Percentiles rank a stretch among this genome's conserved stretches.
These are phyloP conservation scores for Microplitis mediator DNA, from an alignment of 1,140 invertebrate species.

Conservation along the genomic window DNA sequence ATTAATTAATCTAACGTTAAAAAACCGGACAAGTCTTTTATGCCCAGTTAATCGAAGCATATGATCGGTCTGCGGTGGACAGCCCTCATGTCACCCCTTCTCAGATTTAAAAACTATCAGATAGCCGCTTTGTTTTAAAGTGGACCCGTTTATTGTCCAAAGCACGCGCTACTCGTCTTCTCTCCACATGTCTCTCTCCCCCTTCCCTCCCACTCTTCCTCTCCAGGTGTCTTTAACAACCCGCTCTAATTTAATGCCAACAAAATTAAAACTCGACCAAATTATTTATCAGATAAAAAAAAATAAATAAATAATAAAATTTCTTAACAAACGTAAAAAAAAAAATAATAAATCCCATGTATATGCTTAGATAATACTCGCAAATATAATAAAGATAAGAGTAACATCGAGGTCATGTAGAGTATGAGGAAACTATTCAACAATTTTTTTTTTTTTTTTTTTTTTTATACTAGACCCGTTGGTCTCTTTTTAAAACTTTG, in stretches of 20 bases:
- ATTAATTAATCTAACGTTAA: no score
- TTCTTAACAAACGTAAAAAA: slow-evolving; percentile 27
- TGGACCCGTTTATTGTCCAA: slow-evolving; percentile 46
- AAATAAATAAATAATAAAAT: not conserved
- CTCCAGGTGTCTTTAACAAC: not conserved
- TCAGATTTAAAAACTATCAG: slow-evolving; percentile 45
- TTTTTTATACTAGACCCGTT: slow-evolving; percentile 7
- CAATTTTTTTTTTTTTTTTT: slow-evolving; percentile 31
- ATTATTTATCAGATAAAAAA: not conserved
- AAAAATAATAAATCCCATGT: slow-evolving; percentile 46
- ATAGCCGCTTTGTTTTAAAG: slow-evolving; percentile 59
- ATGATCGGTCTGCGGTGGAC: slow-evolving; percentile 59
- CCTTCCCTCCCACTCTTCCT: no score
- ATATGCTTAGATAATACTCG: slow-evolving; percentile 53
- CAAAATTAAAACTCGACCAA: not conserved
- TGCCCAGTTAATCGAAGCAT: slow-evolving; percentile 55
- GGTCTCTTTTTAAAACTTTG: no score
- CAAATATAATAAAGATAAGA: slow-evolving; percentile 64
- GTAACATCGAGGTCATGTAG: slow-evolving; percentile 28
- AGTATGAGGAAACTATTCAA: slow-evolving; percentile 42
- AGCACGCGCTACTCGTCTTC: slow-evolving; percentile 18
- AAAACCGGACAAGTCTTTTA: slow-evolving; percentile 11
- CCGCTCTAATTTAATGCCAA: not conserved
- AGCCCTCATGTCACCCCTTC: slow-evolving; percentile 53
- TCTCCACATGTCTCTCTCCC: not conserved